Conservation (phyloP, 2,797 vertebrate species). For the Girardinus metallicus region DNA sequence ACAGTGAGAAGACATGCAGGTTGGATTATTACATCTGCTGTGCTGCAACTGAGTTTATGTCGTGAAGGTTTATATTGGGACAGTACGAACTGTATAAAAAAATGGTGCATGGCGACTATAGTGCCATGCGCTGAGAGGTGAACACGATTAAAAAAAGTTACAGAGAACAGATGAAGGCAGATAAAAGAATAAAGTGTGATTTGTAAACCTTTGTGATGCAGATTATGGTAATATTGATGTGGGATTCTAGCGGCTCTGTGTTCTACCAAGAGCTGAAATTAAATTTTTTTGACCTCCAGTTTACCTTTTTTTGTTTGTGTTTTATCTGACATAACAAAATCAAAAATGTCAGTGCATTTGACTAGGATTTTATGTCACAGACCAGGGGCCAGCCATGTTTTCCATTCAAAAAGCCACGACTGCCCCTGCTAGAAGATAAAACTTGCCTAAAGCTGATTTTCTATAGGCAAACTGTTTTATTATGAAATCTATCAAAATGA, state of each 20-base stretch:
- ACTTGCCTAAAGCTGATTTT: too few relatives aligned
- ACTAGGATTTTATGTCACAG: background rate
- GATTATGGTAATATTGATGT: background rate
- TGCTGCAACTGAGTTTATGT: constrained; percentile 14
- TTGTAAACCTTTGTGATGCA: background rate
- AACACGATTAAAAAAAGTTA: background rate
- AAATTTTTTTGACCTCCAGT: background rate
- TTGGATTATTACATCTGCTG: constrained; percentile 25
- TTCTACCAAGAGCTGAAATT: background rate
- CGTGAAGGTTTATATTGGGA: background rate
- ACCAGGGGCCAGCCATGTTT: background rate
- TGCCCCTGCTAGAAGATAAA: too few relatives aligned
- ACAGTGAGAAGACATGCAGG: constrained; percentile 38
- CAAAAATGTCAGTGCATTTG: background rate
- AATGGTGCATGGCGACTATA: too few relatives aligned
- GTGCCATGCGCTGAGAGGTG: background rate
- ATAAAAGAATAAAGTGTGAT: background rate
- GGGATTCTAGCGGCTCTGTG: background rate
- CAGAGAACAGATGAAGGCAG: background rate
- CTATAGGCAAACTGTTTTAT: too few relatives aligned
- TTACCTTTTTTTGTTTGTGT: background rate
- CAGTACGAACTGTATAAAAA: too few relatives aligned
- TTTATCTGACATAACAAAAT: background rate
- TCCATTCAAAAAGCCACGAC: too few relatives aligned
- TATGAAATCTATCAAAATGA: too few relatives aligned